Conservation (phyloP, 2,113 vertebrate species). For the Psilopsiagon aymara region DNA sequence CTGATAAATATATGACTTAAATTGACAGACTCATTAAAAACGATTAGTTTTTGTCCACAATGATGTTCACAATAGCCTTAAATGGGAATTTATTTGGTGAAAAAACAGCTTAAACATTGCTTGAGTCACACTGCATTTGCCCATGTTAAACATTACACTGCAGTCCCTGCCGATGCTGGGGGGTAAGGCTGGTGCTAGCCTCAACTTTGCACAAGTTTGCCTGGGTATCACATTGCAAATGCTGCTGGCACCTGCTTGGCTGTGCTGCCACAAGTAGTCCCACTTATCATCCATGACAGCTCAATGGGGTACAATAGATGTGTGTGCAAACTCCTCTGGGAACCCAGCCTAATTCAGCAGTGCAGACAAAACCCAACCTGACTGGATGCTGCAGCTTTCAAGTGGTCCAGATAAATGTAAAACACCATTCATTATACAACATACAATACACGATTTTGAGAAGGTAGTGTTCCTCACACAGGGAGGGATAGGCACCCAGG, state of each 20-base stretch:
- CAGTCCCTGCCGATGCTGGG: accelerated
- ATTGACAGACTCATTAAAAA: background rate
- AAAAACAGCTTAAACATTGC: background rate
- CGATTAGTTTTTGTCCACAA: background rate
- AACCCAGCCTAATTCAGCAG: background rate
- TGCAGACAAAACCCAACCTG: background rate
- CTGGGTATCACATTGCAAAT: background rate
- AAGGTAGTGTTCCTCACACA: background rate
- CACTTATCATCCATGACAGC: background rate
- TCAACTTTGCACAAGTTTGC: background rate
- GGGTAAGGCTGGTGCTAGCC: background rate
- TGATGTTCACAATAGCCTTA: background rate
- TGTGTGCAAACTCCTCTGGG: background rate
- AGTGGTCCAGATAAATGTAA: background rate
- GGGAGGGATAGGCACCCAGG: background rate
- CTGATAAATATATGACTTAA: background rate
- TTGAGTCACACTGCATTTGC: background rate
- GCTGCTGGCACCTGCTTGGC: slow-evolving; percentile 36
- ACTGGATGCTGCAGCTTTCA: background rate
- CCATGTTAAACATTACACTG: background rate
- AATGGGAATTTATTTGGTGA: background rate
- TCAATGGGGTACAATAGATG: background rate
- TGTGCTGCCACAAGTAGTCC: background rate
- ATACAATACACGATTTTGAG: background rate
- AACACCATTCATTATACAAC: background rate